phyloP scores from a whole-genome alignment of 2,888 invertebrate genomes.

The Parthenolecanium corni region DNA sequence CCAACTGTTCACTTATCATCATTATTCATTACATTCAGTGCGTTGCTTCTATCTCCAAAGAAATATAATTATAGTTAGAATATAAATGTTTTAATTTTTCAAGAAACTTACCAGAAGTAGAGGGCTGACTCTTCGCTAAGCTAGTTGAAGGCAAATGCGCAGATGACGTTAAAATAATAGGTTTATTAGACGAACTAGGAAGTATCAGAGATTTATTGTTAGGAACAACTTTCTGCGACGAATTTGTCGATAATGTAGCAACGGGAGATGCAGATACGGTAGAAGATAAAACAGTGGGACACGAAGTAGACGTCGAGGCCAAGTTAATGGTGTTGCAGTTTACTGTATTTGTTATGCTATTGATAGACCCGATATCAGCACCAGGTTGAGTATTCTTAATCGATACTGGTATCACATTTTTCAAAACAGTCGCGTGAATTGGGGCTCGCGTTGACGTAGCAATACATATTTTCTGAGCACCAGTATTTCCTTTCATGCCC shows the following conservation, averaged over 20 bases:
- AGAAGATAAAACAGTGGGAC: neutral
- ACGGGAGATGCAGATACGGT: neutral
- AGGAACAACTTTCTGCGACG: neutral
- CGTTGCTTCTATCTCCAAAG: too few relatives aligned
- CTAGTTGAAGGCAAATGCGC: neutral
- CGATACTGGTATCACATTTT: slow-evolving; percentile 6
- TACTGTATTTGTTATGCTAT: neutral
- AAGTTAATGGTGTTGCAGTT: too few relatives aligned
- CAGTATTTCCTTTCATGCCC: neutral
- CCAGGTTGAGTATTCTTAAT: slow-evolving; percentile 10
- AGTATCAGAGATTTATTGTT: slow-evolving; percentile 7
- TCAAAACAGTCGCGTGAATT: slow-evolving; percentile 1
- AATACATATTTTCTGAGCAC: slow-evolving; percentile 13
- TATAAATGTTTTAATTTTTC: too few relatives aligned
- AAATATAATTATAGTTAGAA: too few relatives aligned
- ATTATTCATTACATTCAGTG: too few relatives aligned
- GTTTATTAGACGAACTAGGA: slow-evolving; percentile 1
- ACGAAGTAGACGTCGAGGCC: neutral
- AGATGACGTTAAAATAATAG: slow-evolving; percentile 6
- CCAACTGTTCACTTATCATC: too few relatives aligned
- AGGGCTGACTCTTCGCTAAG: neutral
- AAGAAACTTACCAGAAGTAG: neutral
- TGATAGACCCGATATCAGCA: neutral
- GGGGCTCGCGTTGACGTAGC: slow-evolving; percentile 1
- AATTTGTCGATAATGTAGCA: neutral